Evolutionary conservation across 1,140 invertebrate species (phyloP).

Genomic region (Drosophila kurseongensis): DNA sequence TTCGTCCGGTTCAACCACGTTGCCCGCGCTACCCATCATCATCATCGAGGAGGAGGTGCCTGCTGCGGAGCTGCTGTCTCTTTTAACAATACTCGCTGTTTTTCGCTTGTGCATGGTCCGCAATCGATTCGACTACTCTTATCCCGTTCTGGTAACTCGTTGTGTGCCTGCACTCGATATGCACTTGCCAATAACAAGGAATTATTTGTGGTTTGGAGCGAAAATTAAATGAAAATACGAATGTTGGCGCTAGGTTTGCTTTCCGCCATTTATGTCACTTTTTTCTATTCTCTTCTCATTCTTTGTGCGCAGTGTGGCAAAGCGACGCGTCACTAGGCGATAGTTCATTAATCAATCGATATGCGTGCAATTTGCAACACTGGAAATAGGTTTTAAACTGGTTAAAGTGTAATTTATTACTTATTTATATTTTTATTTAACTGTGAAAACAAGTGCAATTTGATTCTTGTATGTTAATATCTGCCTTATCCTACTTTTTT

Average conservation of each 20-base stretch:
- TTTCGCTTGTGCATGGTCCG: slow-evolving; percentile 72
- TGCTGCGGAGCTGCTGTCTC: slow-evolving; percentile 54
- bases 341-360: slow-evolving; percentile 43
- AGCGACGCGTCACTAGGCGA: slow-evolving; percentile 23
- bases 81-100: slow-evolving; percentile 57
- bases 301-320: slow-evolving; percentile 42
- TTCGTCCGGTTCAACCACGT: slow-evolving; percentile 38
- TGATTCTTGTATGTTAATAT: background rate
- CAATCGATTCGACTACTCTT: slow-evolving; percentile 31
- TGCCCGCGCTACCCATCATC: slow-evolving; percentile 43
- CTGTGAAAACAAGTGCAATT: background rate
- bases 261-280: slow-evolving; percentile 83
- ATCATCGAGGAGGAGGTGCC: slow-evolving; percentile 23
- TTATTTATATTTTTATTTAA: background rate
- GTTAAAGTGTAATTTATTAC: background rate
- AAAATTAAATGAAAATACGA: slow-evolving; percentile 72
- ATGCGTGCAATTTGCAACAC: slow-evolving; percentile 2
- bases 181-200: slow-evolving; percentile 18
- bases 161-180: slow-evolving; percentile 19
- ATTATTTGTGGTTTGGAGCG: slow-evolving; percentile 44
- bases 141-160: slow-evolving; percentile 37
- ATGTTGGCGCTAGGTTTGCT: slow-evolving; percentile 81
- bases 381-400: slow-evolving; percentile 1
- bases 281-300: slow-evolving; percentile 73
- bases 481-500: slow-evolving; percentile 10